Conservation (phyloP, 2,888 invertebrate genomes). For the Protodeltote pygarga region DNA sequence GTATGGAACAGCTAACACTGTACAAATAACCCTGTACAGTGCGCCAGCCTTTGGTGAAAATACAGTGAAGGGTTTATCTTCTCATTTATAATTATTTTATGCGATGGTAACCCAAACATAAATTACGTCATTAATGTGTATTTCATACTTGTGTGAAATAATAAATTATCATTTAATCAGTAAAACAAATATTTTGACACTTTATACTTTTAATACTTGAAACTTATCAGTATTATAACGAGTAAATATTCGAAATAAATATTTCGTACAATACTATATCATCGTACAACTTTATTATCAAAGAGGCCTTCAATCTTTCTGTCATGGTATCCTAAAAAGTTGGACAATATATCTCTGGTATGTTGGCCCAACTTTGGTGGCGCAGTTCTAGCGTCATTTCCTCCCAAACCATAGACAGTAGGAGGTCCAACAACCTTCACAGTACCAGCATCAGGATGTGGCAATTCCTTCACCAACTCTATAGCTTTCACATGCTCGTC, state of each 20-base stretch:
- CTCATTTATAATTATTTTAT: too few relatives aligned
- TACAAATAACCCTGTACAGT: too few relatives aligned
- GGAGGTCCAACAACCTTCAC: conserved; percentile 95
- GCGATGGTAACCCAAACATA: too few relatives aligned
- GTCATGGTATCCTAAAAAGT: conserved; percentile 88
- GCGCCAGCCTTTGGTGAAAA: too few relatives aligned
- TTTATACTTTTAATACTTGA: too few relatives aligned
- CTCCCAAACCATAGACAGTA: conserved; percentile 92
- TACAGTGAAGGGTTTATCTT: too few relatives aligned
- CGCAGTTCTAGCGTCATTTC: conserved; percentile 89
- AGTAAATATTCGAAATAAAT: too few relatives aligned
- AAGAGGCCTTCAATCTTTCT: conserved; percentile 87
- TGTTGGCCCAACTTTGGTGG: conserved; percentile 97
- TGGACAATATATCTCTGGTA: conserved; percentile 91
- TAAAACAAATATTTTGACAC: conserved; percentile 12
- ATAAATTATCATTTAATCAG: conserved; percentile 9
- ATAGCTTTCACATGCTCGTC: conserved; percentile 94
- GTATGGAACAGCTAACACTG: too few relatives aligned
- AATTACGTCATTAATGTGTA: too few relatives aligned
- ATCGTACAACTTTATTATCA: conserved; percentile 74
- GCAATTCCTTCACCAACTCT: conserved; percentile 90
- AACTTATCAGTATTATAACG: too few relatives aligned
- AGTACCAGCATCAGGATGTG: conserved; percentile 90
- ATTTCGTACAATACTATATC: conserved; percentile 16
- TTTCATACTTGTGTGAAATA: not conserved